Conservation (phyloP, 2,888 invertebrate species). For the Hoplodrina blanda region DNA sequence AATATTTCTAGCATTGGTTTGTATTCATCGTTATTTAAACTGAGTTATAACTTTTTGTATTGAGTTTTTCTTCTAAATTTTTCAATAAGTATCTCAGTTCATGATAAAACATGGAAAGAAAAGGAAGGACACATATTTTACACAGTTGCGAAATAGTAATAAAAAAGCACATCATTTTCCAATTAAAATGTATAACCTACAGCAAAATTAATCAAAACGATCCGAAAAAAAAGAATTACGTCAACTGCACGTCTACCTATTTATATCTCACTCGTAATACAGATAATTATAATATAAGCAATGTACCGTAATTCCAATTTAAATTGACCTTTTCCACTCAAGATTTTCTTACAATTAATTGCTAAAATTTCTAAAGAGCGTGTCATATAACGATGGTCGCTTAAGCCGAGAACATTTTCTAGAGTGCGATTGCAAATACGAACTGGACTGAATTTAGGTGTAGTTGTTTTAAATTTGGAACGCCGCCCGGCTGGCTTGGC, state of each 20-base stretch:
- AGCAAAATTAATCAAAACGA: constrained; percentile 17
- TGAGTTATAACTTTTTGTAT: background rate
- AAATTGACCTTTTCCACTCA: constrained; percentile 43
- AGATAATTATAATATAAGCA: constrained; percentile 32
- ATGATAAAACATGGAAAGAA: background rate
- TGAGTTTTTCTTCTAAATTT: background rate
- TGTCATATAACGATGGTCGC: constrained; percentile 69
- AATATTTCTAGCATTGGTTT: constrained; percentile 21
- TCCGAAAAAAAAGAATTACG: constrained; percentile 24
- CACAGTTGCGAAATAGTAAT: background rate
- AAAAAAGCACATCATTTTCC: background rate
- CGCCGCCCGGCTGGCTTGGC: constrained; percentile 84
- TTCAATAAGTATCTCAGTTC: background rate
- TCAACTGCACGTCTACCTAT: constrained; percentile 31
- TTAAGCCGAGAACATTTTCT: constrained; percentile 68
- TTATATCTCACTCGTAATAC: constrained; percentile 36
- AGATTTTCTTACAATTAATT: constrained; percentile 25
- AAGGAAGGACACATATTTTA: background rate
- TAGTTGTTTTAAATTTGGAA: constrained; percentile 88
- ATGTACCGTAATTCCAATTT: constrained; percentile 32
- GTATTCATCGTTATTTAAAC: constrained; percentile 2
- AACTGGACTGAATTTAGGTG: constrained; percentile 79
- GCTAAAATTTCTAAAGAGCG: constrained; percentile 33
- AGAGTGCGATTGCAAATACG: constrained; percentile 72
- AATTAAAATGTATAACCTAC: background rate